Percentiles rank a stretch among this genome's conserved stretches.
Conservation (phyloP, 2,888 invertebrate species). For the Hydriomena furcata region DNA sequence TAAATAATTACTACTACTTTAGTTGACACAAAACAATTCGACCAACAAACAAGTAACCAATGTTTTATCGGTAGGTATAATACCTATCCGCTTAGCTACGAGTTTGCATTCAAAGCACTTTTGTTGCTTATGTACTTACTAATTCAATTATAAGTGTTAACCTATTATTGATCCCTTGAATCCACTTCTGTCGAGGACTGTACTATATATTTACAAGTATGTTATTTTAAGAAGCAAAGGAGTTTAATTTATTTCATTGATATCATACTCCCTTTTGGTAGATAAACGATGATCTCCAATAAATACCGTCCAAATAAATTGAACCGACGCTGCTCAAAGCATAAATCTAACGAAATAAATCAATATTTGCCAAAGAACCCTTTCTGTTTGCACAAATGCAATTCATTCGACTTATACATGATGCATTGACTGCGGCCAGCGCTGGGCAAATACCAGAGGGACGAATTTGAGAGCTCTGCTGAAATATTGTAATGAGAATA, state of each 20-base stretch:
- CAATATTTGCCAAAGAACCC: conserved; percentile 70
- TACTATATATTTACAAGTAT: neutral
- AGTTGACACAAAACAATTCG: too few species aligned
- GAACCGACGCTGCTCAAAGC: conserved; percentile 27
- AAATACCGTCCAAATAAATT: conserved; percentile 21
- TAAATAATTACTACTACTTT: too few species aligned
- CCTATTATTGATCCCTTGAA: neutral
- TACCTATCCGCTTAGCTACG: too few species aligned
- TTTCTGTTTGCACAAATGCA: conserved; percentile 64
- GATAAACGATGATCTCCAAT: conserved; percentile 1
- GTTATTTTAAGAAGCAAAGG: too few species aligned
- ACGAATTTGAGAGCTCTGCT: conserved; percentile 20
- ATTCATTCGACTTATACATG: conserved; percentile 53
- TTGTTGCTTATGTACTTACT: neutral
- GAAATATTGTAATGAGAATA: conserved; percentile 13
- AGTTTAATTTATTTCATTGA: neutral
- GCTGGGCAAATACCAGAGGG: conserved; percentile 29
- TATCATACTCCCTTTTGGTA: neutral
- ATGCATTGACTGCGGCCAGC: conserved; percentile 47
- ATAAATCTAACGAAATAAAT: conserved; percentile 55
- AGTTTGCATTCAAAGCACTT: too few species aligned
- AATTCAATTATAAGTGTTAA: neutral
- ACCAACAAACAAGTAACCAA: too few species aligned
- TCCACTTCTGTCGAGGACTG: neutral
- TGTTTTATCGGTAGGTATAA: too few species aligned